Conservation (phyloP, 2,113 vertebrate species). For the Heterotilapia buettikoferi region DNA sequence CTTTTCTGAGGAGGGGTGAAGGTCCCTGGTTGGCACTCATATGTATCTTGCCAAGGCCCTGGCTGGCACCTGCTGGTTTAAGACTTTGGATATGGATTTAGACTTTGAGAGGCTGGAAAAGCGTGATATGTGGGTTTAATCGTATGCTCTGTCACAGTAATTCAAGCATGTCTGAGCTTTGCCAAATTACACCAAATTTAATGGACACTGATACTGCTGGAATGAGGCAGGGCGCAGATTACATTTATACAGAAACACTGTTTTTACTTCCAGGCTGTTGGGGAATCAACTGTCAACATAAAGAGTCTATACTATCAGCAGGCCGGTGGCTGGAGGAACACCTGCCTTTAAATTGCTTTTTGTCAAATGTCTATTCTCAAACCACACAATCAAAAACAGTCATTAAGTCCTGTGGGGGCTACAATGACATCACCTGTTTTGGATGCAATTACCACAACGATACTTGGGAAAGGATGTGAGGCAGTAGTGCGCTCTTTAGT, state of each 20-base stretch:
- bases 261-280: neutral
- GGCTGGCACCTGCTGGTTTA: conserved; percentile 29
- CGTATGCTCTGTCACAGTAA: neutral
- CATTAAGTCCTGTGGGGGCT: neutral
- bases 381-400: neutral
- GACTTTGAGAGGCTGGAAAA: neutral
- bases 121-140: neutral
- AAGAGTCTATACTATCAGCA: neutral
- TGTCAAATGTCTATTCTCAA: neutral
- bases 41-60: neutral
- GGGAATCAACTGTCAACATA: neutral
- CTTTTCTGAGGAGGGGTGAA: neutral
- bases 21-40: conserved; percentile 28
- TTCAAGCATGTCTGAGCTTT: neutral
- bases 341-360: neutral
- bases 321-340: neutral
- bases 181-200: neutral
- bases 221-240: neutral
- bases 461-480: neutral
- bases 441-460: neutral
- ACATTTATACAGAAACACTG: neutral
- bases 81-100: neutral
- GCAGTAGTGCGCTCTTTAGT: neutral
- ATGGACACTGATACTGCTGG: neutral
- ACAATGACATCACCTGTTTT: neutral